Conservation (phyloP, 2,888 invertebrate species). For the Mesorhabditis spiculigera region DNA sequence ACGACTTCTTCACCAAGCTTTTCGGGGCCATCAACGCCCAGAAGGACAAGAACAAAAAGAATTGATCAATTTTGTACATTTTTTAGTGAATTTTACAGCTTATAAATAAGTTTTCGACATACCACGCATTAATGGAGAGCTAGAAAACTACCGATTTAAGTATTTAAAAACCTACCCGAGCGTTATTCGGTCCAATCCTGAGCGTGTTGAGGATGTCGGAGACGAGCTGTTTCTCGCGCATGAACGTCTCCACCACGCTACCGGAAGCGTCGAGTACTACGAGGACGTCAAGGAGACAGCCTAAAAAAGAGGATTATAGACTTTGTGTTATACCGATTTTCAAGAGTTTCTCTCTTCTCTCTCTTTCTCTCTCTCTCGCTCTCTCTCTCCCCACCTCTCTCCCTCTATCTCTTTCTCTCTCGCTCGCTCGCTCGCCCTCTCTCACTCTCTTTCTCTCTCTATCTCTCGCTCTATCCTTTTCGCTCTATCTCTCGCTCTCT, state of each 20-base stretch:
- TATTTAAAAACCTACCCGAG: slow-evolving; percentile 23
- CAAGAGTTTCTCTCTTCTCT: no score
- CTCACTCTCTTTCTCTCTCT: no score
- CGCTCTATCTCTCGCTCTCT: no score
- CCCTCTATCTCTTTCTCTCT: no score
- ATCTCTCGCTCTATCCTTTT: no score
- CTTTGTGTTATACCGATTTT: no score
- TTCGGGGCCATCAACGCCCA: slow-evolving; percentile 1
- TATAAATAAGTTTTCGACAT: neutral
- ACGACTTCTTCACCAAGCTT: slow-evolving; percentile 1
- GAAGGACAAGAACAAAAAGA: neutral
- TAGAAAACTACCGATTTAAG: no score
- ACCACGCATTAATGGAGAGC: no score
- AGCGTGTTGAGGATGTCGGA: slow-evolving; percentile 31
- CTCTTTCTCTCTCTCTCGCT: no score
- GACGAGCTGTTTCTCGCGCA: slow-evolving; percentile 43
- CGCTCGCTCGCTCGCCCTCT: no score
- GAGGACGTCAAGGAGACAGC: slow-evolving; percentile 44
- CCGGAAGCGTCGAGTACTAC: slow-evolving; percentile 45
- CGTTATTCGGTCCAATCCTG: slow-evolving; percentile 38
- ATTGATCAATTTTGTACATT: neutral
- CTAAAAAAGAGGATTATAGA: neutral
- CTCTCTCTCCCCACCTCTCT: no score
- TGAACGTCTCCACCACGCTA: slow-evolving; percentile 40
- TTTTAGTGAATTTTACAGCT: neutral